These are phyloP conservation scores for Dryoscopus gambensis DNA, from an alignment of 2,113 vertebrate species.

Conservation along the genomic window DNA sequence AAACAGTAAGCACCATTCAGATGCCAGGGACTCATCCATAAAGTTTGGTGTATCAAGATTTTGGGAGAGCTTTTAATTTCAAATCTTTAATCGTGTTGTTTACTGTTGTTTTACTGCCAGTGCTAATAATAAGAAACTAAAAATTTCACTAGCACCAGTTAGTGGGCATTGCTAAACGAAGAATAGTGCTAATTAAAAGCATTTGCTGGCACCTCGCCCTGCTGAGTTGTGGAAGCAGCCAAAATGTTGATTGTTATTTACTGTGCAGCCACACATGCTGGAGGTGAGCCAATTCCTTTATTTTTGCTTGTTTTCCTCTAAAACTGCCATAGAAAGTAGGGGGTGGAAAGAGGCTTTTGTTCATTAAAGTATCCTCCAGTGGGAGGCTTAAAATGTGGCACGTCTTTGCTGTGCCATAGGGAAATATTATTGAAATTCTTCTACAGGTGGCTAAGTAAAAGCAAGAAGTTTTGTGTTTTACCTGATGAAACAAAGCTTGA, in stretches of 20 bases:
- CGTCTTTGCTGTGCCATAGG: not conserved
- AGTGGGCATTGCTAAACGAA: not conserved
- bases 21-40: not conserved
- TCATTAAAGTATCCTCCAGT: not conserved
- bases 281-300: not conserved
- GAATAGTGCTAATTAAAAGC: not conserved
- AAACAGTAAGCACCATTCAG: not conserved
- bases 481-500: not conserved
- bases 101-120: not conserved
- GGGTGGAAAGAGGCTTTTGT: not conserved
- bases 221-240: not conserved
- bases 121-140: not conserved
- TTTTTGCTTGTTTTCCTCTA: not conserved
- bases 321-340: not conserved
- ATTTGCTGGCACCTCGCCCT: not conserved
- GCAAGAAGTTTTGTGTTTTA: not conserved
- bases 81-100: not conserved
- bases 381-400: not conserved
- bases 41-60: not conserved
- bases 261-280: not conserved
- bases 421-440: not conserved
- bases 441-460: not conserved
- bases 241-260: slow-evolving; percentile 42
- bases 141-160: not conserved
- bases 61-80: not conserved